Conservation (phyloP, 1,140 invertebrate genomes). For the Belonocnema kinseyi region DNA sequence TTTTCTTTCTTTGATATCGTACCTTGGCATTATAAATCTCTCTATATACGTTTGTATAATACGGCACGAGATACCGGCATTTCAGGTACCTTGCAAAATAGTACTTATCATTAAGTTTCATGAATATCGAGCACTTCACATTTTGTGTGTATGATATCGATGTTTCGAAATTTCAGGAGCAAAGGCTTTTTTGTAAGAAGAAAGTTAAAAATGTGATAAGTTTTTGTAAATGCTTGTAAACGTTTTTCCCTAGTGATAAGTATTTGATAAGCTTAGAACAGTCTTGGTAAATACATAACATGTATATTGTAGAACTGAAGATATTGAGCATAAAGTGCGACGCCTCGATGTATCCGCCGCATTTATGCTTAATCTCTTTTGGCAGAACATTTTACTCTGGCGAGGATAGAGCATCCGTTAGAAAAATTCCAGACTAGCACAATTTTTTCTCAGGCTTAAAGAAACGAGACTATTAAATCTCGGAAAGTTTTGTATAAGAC, state of each 20-base stretch:
- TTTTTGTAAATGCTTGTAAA: constrained; percentile 77
- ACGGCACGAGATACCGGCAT: constrained; percentile 41
- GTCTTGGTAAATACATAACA: constrained; percentile 52
- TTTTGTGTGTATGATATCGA: constrained; percentile 21
- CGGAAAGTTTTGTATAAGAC: not conserved
- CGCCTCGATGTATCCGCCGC: no score
- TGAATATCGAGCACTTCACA: not conserved
- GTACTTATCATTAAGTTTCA: not conserved
- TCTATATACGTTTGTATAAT: constrained; percentile 54
- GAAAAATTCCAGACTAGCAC: not conserved
- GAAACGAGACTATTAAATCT: constrained; percentile 1
- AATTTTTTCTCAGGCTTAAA: not conserved
- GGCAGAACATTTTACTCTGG: constrained; percentile 58
- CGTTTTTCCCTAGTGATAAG: constrained; percentile 72
- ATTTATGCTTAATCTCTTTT: no score
- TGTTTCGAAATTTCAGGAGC: not conserved
- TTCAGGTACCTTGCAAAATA: constrained; percentile 34
- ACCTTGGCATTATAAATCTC: constrained; percentile 51
- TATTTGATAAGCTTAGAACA: constrained; percentile 66
- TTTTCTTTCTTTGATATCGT: constrained; percentile 26
- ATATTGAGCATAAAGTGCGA: no score
- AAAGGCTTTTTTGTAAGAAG: constrained; percentile 30
- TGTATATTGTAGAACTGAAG: constrained; percentile 31
- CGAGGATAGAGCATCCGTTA: constrained; percentile 60
- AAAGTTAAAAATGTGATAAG: constrained; percentile 75